phyloP scores from a whole-genome alignment of 2,888 invertebrate species.

The Aquatica leii region DNA sequence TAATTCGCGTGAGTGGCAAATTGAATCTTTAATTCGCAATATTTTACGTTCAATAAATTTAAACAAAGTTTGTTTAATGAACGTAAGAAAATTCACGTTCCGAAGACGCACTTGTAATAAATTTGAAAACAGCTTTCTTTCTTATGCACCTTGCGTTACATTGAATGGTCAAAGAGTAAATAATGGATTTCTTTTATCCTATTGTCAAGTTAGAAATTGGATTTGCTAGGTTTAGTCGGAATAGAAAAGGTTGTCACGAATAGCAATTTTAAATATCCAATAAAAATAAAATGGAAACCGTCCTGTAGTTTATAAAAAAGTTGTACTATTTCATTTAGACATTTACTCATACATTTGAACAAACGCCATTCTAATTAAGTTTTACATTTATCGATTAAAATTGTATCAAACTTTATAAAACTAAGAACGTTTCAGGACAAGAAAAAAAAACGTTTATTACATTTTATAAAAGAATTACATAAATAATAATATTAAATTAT shows the following conservation, averaged over 20 bases:
- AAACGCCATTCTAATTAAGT: too few relatives aligned
- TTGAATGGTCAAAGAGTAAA: constrained; percentile 54
- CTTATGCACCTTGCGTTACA: constrained; percentile 39
- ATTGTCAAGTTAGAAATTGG: constrained; percentile 58
- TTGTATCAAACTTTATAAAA: too few relatives aligned
- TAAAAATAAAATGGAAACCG: constrained; percentile 15
- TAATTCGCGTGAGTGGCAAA: constrained; percentile 34
- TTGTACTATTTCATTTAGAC: too few relatives aligned
- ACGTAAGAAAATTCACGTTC: too few relatives aligned
- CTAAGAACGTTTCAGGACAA: too few relatives aligned
- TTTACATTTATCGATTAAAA: too few relatives aligned
- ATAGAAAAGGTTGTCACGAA: constrained; percentile 31
- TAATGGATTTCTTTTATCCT: constrained; percentile 56
- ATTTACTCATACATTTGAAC: too few relatives aligned
- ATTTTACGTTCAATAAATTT: not conserved
- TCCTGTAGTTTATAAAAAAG: not conserved
- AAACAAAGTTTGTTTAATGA: too few relatives aligned
- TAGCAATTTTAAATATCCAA: constrained; percentile 17
- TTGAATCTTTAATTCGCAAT: constrained; percentile 27
- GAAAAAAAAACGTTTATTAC: too few relatives aligned
- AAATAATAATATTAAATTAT: too few relatives aligned
- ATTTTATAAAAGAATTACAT: too few relatives aligned
- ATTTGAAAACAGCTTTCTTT: constrained; percentile 8
- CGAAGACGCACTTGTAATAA: not conserved
- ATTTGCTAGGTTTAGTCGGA: constrained; percentile 46